Percentiles rank a stretch among this genome's conserved stretches.
These are phyloP conservation scores for Boloria selene DNA, from an alignment of 2,888 invertebrate genomes.

Conservation along the genomic window DNA sequence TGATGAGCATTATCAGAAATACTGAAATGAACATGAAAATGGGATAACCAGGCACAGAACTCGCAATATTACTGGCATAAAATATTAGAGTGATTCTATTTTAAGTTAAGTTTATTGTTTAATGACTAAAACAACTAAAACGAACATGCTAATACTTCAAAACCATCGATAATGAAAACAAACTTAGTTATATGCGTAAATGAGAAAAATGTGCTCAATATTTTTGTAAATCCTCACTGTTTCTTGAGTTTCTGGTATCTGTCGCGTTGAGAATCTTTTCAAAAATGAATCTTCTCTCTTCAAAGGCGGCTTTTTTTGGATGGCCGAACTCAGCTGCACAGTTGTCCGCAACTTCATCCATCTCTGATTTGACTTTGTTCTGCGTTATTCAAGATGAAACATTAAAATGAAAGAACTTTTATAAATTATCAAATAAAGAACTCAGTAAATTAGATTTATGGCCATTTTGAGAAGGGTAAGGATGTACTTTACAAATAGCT, in stretches of 20 bases:
- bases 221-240: constrained; percentile 75
- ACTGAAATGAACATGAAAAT: too few relatives aligned
- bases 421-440: not conserved
- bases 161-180: constrained; percentile 8
- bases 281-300: constrained; percentile 96
- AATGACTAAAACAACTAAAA: not conserved
- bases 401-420: constrained; percentile 5
- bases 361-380: constrained; percentile 96
- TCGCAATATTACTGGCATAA: too few relatives aligned
- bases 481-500: constrained; percentile 4
- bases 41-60: too few relatives aligned
- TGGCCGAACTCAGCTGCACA: constrained; percentile 94
- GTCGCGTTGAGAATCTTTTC: constrained; percentile 95
- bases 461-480: not conserved
- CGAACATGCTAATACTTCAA: not conserved
- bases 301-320: constrained; percentile 93
- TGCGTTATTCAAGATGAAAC: constrained; percentile 61
- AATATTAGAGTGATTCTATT: not conserved
- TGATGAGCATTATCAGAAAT: too few relatives aligned
- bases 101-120: not conserved
- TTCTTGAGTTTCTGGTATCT: constrained; percentile 93
- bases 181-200: constrained; percentile 7
- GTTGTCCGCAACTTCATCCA: constrained; percentile 98
- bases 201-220: not conserved
- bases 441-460: not conserved